Percentiles rank a stretch among this genome's conserved stretches.
phyloP scores from a whole-genome alignment of 2,797 vertebrate genomes.

The Hyperoplus lanceolatus region DNA sequence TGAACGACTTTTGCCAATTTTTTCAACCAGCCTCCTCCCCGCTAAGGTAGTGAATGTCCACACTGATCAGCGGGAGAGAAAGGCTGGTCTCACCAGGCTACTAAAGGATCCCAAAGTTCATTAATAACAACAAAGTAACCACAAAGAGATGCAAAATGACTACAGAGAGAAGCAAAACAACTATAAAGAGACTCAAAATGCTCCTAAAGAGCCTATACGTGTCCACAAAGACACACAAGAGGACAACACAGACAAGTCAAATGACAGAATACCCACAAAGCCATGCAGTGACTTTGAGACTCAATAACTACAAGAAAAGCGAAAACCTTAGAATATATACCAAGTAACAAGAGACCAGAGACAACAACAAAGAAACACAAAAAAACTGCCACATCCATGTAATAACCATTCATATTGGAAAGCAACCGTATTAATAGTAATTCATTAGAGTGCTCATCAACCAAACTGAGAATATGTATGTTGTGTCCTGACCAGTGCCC shows the following conservation, averaged over 20 bases:
- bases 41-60: no score
- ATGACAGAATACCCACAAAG: no score
- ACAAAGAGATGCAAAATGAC: neutral
- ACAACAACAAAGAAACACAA: neutral
- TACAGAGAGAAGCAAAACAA: neutral
- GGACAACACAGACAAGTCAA: no score
- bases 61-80: no score
- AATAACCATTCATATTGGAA: neutral
- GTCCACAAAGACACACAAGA: neutral
- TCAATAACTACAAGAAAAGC: no score
- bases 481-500: neutral
- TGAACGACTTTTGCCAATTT: no score
- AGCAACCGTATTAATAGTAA: neutral
- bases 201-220: neutral
- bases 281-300: no score
- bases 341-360: no score
- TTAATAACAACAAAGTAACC: neutral
- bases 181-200: neutral
- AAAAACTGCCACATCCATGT: neutral
- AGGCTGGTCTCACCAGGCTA: no score
- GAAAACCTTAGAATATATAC: no score
- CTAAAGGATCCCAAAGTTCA: no score
- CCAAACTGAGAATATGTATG: neutral
- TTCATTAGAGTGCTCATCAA: neutral
- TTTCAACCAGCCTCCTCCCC: no score